These are phyloP conservation scores for Peribatodes rhomboidaria DNA, from an alignment of 2,888 invertebrate genomes.

Conservation along the genomic window DNA sequence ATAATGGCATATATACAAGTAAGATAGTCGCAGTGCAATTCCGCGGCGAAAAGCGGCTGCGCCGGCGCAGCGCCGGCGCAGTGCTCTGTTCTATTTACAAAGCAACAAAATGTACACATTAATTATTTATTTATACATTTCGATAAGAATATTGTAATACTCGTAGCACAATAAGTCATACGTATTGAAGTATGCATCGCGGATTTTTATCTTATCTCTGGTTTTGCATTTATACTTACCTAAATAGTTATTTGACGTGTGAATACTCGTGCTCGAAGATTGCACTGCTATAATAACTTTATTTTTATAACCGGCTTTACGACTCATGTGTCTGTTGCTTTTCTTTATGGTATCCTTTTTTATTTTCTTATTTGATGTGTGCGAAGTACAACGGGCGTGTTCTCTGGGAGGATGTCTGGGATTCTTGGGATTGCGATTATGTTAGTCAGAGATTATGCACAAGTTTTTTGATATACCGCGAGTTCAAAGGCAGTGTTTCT, in stretches of 20 bases:
- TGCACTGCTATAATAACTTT: slow-evolving; percentile 57
- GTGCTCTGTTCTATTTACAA: slow-evolving; percentile 19
- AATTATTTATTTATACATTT: slow-evolving; percentile 12
- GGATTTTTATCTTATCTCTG: slow-evolving; percentile 62
- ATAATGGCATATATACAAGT: slow-evolving; percentile 46
- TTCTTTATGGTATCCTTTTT: slow-evolving; percentile 47
- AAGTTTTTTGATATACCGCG: slow-evolving; percentile 26
- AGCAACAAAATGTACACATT: slow-evolving; percentile 18
- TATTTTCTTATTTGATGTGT: slow-evolving; percentile 56
- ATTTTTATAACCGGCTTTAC: slow-evolving; percentile 64
- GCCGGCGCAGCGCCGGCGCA: background rate
- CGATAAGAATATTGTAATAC: slow-evolving; percentile 53
- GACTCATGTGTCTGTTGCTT: slow-evolving; percentile 40
- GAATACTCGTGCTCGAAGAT: slow-evolving; percentile 39
- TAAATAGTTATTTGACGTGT: slow-evolving; percentile 42
- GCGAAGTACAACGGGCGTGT: slow-evolving; percentile 48
- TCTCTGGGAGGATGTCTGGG: slow-evolving; percentile 49
- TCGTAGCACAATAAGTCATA: slow-evolving; percentile 46
- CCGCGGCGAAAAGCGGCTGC: slow-evolving; percentile 11
- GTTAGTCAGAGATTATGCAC: slow-evolving; percentile 34
- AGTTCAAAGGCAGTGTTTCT: background rate
- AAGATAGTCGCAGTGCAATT: slow-evolving; percentile 29
- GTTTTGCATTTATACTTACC: slow-evolving; percentile 43
- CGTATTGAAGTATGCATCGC: slow-evolving; percentile 49
- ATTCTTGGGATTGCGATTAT: slow-evolving; percentile 37